Evolutionary conservation across 2,888 invertebrate genomes (phyloP).

Genomic region (Synergus umbraculus): DNA sequence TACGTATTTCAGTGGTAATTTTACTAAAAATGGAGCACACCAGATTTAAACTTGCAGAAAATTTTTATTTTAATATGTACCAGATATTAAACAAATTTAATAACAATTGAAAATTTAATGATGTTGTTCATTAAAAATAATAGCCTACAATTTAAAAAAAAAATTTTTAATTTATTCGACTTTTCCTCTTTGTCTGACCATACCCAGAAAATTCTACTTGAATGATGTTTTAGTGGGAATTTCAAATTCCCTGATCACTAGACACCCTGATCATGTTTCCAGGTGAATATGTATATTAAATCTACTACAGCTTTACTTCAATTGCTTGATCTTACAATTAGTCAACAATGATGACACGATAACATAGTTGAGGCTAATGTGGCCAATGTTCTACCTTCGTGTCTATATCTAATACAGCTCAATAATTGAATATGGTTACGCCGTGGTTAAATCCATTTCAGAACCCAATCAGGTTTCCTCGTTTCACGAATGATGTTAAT

Average conservation of each 20-base stretch:
- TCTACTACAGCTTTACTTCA: neutral
- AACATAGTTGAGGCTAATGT: constrained; percentile 25
- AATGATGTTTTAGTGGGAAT: neutral
- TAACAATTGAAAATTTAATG: too few species aligned
- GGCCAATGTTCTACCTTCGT: constrained; percentile 8
- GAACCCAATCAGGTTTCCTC: constrained; percentile 29
- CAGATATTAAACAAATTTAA: too few species aligned
- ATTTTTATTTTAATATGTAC: too few species aligned
- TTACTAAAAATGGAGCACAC: neutral
- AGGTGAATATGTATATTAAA: too few species aligned
- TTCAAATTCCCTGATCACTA: too few species aligned
- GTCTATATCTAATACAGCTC: constrained; percentile 17
- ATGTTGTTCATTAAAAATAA: neutral
- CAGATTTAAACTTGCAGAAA: neutral
- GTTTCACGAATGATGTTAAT: constrained; percentile 26
- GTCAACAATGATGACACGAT: constrained; percentile 23
- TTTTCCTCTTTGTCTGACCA: neutral
- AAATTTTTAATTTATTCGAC: neutral
- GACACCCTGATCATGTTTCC: too few species aligned
- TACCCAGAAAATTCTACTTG: neutral
- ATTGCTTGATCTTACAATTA: neutral
- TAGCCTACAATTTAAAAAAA: neutral
- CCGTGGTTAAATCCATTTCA: constrained; percentile 35
- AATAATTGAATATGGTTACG: constrained; percentile 35
- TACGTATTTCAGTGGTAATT: too few species aligned